A percentile compares a stretch with the other conserved stretches of the same genome.
phyloP scores from a whole-genome alignment of 2,113 vertebrate genomes.

The Zosterops pallidus region DNA sequence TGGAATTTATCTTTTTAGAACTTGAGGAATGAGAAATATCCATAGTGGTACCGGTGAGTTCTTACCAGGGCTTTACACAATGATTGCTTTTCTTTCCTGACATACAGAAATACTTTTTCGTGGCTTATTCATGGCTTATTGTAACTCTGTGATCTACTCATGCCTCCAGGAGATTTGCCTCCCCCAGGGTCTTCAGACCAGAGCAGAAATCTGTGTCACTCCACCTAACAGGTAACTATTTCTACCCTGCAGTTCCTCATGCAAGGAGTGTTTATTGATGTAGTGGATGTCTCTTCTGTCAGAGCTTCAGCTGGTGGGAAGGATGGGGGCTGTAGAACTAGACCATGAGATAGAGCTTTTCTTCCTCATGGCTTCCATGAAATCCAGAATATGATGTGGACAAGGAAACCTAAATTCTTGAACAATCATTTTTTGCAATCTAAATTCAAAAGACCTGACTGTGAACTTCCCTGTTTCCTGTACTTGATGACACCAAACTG shows the following conservation, averaged over 20 bases:
- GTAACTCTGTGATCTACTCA: neutral
- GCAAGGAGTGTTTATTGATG: fast-evolving
- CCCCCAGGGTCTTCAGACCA: neutral
- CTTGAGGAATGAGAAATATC: neutral
- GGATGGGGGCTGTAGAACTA: neutral
- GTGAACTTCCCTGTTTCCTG: neutral
- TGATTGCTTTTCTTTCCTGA: neutral
- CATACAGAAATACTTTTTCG: neutral
- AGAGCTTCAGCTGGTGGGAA: neutral
- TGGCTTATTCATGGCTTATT: neutral
- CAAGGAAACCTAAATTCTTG: neutral
- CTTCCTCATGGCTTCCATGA: neutral
- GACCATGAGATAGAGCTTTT: neutral
- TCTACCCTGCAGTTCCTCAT: neutral
- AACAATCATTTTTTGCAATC: neutral
- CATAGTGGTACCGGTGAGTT: neutral
- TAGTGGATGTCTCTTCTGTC: neutral
- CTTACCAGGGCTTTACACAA: neutral
- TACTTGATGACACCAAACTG: neutral
- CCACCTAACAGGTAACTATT: neutral
- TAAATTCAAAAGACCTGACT: neutral
- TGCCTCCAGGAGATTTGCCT: neutral
- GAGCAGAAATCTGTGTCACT: neutral
- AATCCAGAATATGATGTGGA: neutral
- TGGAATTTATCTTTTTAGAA: neutral